phyloP scores from a whole-genome alignment of 2,888 invertebrate species.

The Microplitis deprimator region DNA sequence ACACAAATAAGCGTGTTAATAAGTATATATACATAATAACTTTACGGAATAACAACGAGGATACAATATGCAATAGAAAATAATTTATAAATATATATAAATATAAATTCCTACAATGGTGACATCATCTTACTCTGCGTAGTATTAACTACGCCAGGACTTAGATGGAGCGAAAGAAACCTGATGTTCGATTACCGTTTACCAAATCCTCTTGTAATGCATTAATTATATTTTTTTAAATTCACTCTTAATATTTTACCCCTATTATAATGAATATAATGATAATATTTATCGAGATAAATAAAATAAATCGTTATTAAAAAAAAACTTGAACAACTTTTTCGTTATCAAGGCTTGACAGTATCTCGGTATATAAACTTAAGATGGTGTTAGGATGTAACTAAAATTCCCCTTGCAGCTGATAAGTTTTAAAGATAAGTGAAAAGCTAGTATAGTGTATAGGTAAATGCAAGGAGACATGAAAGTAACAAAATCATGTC shows the following conservation, averaged over 20 bases:
- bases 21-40: background rate
- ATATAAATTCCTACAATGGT: conserved; percentile 61
- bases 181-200: conserved; percentile 40
- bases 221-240: no score
- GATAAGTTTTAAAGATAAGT: conserved; percentile 27
- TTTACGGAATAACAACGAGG: background rate
- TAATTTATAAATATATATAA: conserved; percentile 4
- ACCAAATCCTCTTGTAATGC: background rate
- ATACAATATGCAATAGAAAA: conserved; percentile 21
- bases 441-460: conserved; percentile 13
- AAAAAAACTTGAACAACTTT: background rate
- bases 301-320: background rate
- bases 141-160: conserved; percentile 65
- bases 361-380: conserved; percentile 7
- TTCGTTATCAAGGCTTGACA: conserved; percentile 20
- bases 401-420: conserved; percentile 9
- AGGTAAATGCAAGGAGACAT: background rate
- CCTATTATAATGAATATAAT: background rate
- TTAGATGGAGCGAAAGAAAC: conserved; percentile 70
- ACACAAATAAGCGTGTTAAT: conserved; percentile 3
- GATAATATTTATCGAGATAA: background rate
- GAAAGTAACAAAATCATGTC: background rate
- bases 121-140: conserved; percentile 62
- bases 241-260: background rate
- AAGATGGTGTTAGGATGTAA: conserved; percentile 7